Evolutionary conservation across 30 jellyfish, hydroid and myxozoan species (phyloP), one percentile per base, ranked within the genome.

Genomic region (Catostylus mosaicus): DNA sequence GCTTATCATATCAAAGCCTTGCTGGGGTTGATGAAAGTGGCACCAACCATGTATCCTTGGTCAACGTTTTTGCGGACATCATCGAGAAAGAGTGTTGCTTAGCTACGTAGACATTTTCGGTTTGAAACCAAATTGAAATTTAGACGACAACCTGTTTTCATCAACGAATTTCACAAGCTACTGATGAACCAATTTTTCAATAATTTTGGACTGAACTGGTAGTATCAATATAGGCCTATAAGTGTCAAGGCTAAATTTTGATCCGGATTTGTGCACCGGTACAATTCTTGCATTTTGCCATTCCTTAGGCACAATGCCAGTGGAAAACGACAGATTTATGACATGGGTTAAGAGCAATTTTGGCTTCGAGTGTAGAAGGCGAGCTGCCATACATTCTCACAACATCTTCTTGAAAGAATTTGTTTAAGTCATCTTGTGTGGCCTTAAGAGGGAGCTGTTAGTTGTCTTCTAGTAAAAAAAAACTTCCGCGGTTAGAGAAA

Each of bases 161-260:
- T 87, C 93, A 26, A 87, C 88, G 82, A 69, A 87, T 67, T 23
- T 70, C 84, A 87, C 51, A 81, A 87, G 93, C 69, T 87, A 93
- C 77, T 70, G 84, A 73, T 87, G 88, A 68, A 68, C 83, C 50
- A 71, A 35, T 77, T 77, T 87, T 69, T 87, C 76, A 35, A 69
- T 46, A 18, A 78, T 40, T 62, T 67, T 65, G 24, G 93, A 78
- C 61, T 78, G 46, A 61, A 77, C 84, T 30, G 96, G 89, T 52
- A 77, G 92, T 35, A 77, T 40, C 67, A 93, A 87, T 57, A 87
- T 78, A 78, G 96, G 96, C 75, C 96, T 67, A 51, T 87, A 87
- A 83, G 78, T 87, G 71, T 57, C 89, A 31, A 68, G 64, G 84
- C 82, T 69, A 52, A 89, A 29, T 40, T 64, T 66, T 29, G 80